Evolutionary conservation across 2,113 vertebrate species (phyloP).

Genomic region (Cyanistes caeruleus): DNA sequence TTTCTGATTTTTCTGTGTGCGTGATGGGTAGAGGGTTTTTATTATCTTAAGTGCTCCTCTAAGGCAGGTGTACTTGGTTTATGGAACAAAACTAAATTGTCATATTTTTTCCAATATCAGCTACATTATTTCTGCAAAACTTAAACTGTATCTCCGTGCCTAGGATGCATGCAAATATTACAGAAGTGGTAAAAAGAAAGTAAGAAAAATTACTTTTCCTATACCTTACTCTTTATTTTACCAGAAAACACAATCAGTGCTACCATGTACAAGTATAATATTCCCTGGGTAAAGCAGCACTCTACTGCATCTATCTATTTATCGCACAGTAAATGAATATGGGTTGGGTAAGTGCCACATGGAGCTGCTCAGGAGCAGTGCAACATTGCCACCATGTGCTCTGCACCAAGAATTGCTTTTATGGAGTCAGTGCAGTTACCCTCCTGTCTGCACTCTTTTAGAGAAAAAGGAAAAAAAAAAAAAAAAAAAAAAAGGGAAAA

Average conservation of each 20-base stretch:
- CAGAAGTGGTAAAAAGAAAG: background rate
- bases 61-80: constrained; percentile 34
- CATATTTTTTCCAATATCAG: background rate
- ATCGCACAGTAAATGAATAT: constrained; percentile 38
- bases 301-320: constrained; percentile 42
- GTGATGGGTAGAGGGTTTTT: background rate
- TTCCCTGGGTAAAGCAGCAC: constrained; percentile 61
- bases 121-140: background rate
- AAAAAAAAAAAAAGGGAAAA: too few species aligned
- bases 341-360: background rate
- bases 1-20: background rate
- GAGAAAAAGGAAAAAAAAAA: background rate
- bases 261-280: constrained; percentile 50
- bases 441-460: background rate
- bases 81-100: constrained; percentile 54
- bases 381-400: constrained; percentile 75
- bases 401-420: background rate
- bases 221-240: constrained; percentile 50
- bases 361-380: background rate
- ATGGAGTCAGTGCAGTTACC: rapidly evolving
- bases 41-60: constrained; percentile 44
- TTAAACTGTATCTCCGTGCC: background rate
- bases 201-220: constrained; percentile 41
- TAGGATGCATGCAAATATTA: constrained; percentile 22
- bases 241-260: constrained; percentile 57